Base-by-base conservation (phyloP, 2,797 vertebrate genomes). In the Pseudopleuronectes americanus region DNA sequence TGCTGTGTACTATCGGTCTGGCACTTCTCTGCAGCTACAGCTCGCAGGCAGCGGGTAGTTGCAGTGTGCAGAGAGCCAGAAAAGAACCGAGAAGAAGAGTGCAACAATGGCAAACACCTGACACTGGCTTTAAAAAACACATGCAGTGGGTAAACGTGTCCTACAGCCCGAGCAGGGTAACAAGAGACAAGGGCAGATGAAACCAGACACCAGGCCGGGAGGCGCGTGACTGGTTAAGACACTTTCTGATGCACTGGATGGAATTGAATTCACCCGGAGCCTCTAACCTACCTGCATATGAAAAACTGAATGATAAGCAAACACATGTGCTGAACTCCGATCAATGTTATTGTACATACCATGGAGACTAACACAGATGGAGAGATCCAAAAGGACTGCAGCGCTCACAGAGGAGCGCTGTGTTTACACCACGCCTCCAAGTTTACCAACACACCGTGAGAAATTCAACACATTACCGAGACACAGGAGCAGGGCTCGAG, bases 161-260 rank as follows among this genome's bases (percentile, higher is more conserved):
- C 76, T 79, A 80, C 81, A 86, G 81, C 71, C 43, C 52, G 36
- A 84, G 78, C 69, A 24, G 65, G 61, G 90, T 89, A 90, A 92
- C 84, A 60, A 65, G 87, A 91, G 82, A 90, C 84, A 85, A 87
- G 87, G 84, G 81, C 84, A 79, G 59, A 81, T 83, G 90, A 91
- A 93, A 93, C 73, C 85, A 79, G 85, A 91, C 81, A 89, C 89
- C 82, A 77, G 76, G 81, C 79, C 51, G 62, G 82, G 71, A 91
- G 74, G 71, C 87, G 84, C 82, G 53, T 91, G 89, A 92, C 87
- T 74, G 74, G 64, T 74, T 80, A 74, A 85, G 76, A 88, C 85
- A 82, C 86, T 84, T 72, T 81, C 68, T 78, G 64, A 83, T 81
- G 77, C 64, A 63, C 70, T 70, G 67, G 80, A 75, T 70, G 67